These are phyloP conservation scores for Mythimna impura DNA, from an alignment of 2,888 invertebrate genomes.

Conservation along the genomic window DNA sequence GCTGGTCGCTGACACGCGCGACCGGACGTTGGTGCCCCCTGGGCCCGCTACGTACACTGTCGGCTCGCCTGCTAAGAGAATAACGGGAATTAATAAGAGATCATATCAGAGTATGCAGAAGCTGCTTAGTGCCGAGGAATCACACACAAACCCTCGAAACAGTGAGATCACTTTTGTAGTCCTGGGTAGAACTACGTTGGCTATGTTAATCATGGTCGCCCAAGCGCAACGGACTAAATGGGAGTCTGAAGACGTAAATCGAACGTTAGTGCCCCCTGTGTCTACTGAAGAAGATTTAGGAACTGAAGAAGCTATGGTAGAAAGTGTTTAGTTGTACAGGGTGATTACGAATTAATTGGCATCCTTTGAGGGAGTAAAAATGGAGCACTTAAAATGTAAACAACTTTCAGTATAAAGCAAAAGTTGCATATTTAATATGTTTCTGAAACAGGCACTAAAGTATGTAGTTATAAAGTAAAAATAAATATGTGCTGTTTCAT, in stretches of 20 bases:
- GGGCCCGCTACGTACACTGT: constrained; percentile 95
- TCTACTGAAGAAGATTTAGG: constrained; percentile 72
- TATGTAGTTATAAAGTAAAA: not conserved
- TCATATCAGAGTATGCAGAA: no score
- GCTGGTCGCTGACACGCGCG: constrained; percentile 92
- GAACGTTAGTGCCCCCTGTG: constrained; percentile 93
- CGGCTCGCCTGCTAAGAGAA: constrained; percentile 90
- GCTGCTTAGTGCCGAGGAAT: no score
- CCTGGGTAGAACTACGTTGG: no score
- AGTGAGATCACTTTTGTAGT: not conserved
- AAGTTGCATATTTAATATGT: not conserved
- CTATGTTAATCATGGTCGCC: no score
- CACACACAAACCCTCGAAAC: not conserved
- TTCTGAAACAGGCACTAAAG: not conserved
- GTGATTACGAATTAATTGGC: not conserved
- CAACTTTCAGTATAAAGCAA: not conserved
- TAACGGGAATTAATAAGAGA: not conserved
- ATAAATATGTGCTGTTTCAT: not conserved
- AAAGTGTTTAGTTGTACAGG: not conserved
- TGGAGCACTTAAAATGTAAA: not conserved
- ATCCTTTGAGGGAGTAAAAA: not conserved
- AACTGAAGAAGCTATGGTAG: not conserved
- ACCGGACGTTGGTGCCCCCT: constrained; percentile 94
- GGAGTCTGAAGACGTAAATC: no score
- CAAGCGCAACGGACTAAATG: not conserved